Base-by-base conservation (phyloP, 2,888 invertebrate genomes). In the Drosophila borborema region DNA sequence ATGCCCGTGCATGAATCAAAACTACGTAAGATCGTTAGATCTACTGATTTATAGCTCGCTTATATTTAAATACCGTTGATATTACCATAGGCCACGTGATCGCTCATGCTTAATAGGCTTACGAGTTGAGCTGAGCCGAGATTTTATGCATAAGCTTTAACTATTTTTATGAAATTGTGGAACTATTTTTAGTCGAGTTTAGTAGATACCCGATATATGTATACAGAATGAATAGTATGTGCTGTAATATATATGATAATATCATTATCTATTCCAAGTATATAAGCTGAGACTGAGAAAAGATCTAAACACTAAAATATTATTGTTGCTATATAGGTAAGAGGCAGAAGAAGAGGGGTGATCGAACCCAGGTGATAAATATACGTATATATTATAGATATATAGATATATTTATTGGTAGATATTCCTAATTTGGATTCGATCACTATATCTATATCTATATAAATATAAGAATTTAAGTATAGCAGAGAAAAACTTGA, bases 1-100 rank as follows among this genome's bases (percentile, higher is more conserved):
- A 14, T 14, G 28, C n/a, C n/a, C 31, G 31, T 40, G 38, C 16
- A 54, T 34, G 10, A 41, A 38, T 53, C n/a, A 7, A 54, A 41
- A n/a, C 9, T 41, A 43, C 64, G 49, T 43, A n/a, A 51, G 9
- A 31, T 48, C 16, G 23, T 41, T 9, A 1, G 43, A 28, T 38
- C 31, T 36, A 10, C 20, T 23, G 10, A 51, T 18, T 34, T 16
- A 10, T 3, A n/a, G 2, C n/a, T 1, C 31, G 10, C n/a, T 1
- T 34, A 18, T 51, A 48, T 48, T 8, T 16, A 34, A 51, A 31
- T 18, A 31, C 12, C n/a, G 31, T 49, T 31, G 18, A 5, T 18
- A 49, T 48, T 28, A 28, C 4, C 48, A 28, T 31, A 31, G n/a
- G 2, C 48, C 48, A 49, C 49, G 49, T 51, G 49, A 66, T 43